Evolutionary conservation across 2,888 invertebrate genomes (phyloP).

Genomic region (Smittia sp.): DNA sequence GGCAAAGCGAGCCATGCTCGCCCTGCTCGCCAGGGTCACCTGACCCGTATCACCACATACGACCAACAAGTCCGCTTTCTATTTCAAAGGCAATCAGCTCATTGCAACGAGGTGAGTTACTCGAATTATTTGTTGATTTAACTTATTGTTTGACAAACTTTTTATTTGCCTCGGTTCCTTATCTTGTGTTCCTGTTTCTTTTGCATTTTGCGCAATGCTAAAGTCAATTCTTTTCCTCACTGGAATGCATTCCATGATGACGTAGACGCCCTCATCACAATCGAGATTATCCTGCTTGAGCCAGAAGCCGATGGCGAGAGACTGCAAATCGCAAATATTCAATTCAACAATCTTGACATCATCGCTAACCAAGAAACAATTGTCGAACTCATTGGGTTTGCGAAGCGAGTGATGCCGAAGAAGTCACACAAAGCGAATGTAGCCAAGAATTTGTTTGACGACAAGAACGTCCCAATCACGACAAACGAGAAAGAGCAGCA

Average conservation of each 20-base stretch:
- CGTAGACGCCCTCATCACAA: conserved; percentile 71
- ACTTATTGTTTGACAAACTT: neutral
- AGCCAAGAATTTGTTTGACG: conserved; percentile 45
- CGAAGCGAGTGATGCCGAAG: conserved; percentile 66
- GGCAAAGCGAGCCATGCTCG: conserved; percentile 88
- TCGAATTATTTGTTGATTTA: neutral
- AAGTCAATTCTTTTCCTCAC: conserved; percentile 45
- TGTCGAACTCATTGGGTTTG: conserved; percentile 87
- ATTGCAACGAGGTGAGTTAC: conserved; percentile 51
- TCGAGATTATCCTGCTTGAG: conserved; percentile 75
- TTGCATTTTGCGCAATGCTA: neutral
- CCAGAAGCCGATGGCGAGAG: conserved; percentile 52
- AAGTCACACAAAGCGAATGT: conserved; percentile 44
- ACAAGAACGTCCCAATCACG: conserved; percentile 43
- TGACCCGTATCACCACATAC: conserved; percentile 54
- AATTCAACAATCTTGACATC: conserved; percentile 92
- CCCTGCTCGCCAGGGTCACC: conserved; percentile 81
- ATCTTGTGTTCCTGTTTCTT: conserved; percentile 40
- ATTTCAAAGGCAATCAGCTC: conserved; percentile 59
- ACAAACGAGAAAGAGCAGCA: neutral
- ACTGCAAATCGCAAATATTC: conserved; percentile 76
- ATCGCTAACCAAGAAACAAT: conserved; percentile 96
- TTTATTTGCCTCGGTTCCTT: conserved; percentile 33
- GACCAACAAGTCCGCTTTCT: conserved; percentile 58
- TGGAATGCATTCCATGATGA: conserved; percentile 51